Base-by-base conservation (phyloP, 2,888 invertebrate genomes). In the Megalurothrips usitatus region DNA sequence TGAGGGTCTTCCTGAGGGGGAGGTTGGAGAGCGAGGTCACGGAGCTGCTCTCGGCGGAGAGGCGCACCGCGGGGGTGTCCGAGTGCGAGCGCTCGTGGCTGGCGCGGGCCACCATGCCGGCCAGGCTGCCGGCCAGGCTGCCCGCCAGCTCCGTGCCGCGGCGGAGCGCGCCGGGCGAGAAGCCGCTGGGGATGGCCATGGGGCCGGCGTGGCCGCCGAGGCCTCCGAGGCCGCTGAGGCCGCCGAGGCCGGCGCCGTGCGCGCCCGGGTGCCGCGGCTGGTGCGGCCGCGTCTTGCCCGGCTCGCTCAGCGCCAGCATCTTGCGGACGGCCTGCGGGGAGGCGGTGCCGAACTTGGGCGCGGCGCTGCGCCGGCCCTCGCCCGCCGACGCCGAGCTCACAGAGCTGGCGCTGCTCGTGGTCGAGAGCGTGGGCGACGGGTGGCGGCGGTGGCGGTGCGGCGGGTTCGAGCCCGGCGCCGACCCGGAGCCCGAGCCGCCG, bases 311-410 rank as follows among this genome's bases (percentile, higher is more conserved):
- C 11, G 98, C 94, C 84, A 99, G 89, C 87, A 99, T 91, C 87
- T 99, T 99, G 85, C 97, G 92, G 26, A 99, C 97, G 12, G 98
- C 97, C 88, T 98, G 98, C 28, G 99, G 99, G 19, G 98, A 98
- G 75, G 97, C 97, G 75, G 98, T 82, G 86, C 86, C 89, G 85
- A 89, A 89, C 85, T 89, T 89, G 14, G 89, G 85, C 79, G 84
- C 84, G 78, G 84, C 87, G 83, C 87, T 87, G 85, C 90, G 90
- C 82, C 90, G 86, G 84, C 93, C 92, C 86, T 94, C 94, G 85
- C 94, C 94, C 79, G 95, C 94, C 83, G 68, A 75, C 23, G 68
- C 68, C 1, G 68, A 75, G 68, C 68, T 75, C 11, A 75, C 68
- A 9, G 94, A 95, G 85, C 96, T 96, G 17, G 96, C 95, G 85